Base-by-base conservation (phyloP, 2,113 vertebrate species). In the Carassius carassius region DNA sequence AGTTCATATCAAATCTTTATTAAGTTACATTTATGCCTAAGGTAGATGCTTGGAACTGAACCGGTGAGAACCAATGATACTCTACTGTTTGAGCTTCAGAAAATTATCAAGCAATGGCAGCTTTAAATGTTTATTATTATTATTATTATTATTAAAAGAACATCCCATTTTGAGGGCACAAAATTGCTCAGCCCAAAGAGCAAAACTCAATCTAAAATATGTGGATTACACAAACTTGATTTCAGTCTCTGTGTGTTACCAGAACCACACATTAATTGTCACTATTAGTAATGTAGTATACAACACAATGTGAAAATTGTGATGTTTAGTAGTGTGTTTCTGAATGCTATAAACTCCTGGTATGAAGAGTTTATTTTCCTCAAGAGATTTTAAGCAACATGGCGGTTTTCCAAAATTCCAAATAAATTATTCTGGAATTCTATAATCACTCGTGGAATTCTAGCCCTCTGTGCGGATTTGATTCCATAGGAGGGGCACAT, bases 401-500 rank as follows among this genome's bases (percentile, higher is more conserved):
- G 74, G 13, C 7, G 25, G 29, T 70, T 58, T 25, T 86, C 77
- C 70, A 80, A 58, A 85, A 87, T 78, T 78, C 79, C 5, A 76
- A 74, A 58, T 76, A 84, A 86, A 84, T 86, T 81, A 73, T 72
- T 32, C 16, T 84, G 73, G 44, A 84, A 84, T 84, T 81, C 72
- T 86, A 16, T 23, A 75, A 75, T 81, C 70, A 77, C 44, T 83
- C 47, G 44, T 58, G 75, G 84, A 85, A 85, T 83, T 79, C 44
- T 35, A 23, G 21, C 32, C 56, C 35, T n/a, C 32, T 90, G 65
- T 75, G 8, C 32, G 91, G 89, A 89, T 90, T 85, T 54, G 78
- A 87, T 86, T 78, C 77, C 87, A 84, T 70, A 89, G 86, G 84
- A 83, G 86, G 89, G 81, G 25, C 78, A 49, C 87, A 82, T 84